Evolutionary conservation across 2,888 invertebrate species (phyloP).

Genomic region (Caenorhabditis uteleia): DNA sequence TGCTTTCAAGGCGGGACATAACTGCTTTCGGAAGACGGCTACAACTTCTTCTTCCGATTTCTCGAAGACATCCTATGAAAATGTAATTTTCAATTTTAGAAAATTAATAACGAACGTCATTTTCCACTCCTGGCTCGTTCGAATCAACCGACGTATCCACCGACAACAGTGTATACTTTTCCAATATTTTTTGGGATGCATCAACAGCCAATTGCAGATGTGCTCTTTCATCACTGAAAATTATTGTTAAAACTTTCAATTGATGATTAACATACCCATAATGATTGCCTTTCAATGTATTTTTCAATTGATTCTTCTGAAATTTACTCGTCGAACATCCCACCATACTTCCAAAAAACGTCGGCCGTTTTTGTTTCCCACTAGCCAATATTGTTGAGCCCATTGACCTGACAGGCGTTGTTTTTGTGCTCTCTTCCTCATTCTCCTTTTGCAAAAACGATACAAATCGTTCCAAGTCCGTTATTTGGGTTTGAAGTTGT

Average conservation of each 20-base stretch:
- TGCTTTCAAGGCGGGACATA: constrained; percentile 87
- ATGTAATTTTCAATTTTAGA: constrained; percentile 1
- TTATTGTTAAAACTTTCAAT: background rate
- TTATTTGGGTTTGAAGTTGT: constrained; percentile 94
- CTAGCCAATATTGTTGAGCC: constrained; percentile 36
- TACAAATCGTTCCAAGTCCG: constrained; percentile 95
- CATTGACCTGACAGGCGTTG: constrained; percentile 38
- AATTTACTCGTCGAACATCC: constrained; percentile 72
- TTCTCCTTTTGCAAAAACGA: constrained; percentile 81
- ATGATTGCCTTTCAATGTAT: constrained; percentile 84
- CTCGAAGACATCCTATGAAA: constrained; percentile 63
- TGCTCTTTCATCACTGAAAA: constrained; percentile 83
- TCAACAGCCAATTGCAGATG: constrained; percentile 86
- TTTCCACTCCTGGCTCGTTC: constrained; percentile 35
- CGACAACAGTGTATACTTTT: constrained; percentile 68
- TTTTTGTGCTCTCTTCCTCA: constrained; percentile 24
- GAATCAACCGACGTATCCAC: constrained; percentile 45
- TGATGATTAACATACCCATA: constrained; percentile 80
- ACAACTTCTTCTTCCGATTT: constrained; percentile 82
- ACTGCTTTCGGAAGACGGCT: constrained; percentile 86
- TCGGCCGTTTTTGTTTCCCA: constrained; percentile 17
- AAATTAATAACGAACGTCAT: constrained; percentile 37
- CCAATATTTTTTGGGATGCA: constrained; percentile 74
- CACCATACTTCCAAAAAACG: constrained; percentile 36
- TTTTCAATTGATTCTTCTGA: constrained; percentile 83